Evolutionary conservation across 2,888 invertebrate species (phyloP).

Genomic region (Aspidapion aeneum): DNA sequence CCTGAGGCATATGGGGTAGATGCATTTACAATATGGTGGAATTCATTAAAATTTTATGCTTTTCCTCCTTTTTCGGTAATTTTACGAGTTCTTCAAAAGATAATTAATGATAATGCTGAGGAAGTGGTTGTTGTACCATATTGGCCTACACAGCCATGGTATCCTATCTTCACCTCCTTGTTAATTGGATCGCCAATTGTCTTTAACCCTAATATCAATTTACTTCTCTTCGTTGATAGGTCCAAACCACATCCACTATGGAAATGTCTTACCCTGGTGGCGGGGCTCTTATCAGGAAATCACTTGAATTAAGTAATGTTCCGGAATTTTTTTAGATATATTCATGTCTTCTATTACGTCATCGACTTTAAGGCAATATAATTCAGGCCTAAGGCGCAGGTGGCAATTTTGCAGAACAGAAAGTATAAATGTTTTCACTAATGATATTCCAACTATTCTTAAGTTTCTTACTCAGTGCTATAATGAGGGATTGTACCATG

Average conservation of each 20-base stretch:
- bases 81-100: conserved; percentile 2
- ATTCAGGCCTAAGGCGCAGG: conserved; percentile 16
- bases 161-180: conserved; percentile 3
- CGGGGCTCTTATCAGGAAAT: conserved; percentile 22
- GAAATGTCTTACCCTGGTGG: conserved; percentile 22
- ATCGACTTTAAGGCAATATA: conserved; percentile 16
- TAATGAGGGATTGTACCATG: conserved; percentile 22
- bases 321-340: conserved; percentile 11
- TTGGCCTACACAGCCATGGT: conserved; percentile 13
- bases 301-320: conserved; percentile 9
- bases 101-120: conserved; percentile 6
- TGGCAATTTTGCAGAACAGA: conserved; percentile 14
- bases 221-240: background rate
- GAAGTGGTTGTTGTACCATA: too few species aligned
- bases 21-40: conserved; percentile 15
- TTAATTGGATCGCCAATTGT: background rate
- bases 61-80: conserved; percentile 14
- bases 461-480: conserved; percentile 14
- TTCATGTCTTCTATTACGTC: conserved; percentile 16
- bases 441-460: conserved; percentile 8
- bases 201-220: background rate
- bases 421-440: conserved; percentile 7
- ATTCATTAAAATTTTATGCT: conserved; percentile 8
- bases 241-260: conserved; percentile 9
- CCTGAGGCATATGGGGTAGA: conserved; percentile 11